Base-by-base conservation (phyloP, 1,140 invertebrate genomes). In the Calliphora vicina region DNA sequence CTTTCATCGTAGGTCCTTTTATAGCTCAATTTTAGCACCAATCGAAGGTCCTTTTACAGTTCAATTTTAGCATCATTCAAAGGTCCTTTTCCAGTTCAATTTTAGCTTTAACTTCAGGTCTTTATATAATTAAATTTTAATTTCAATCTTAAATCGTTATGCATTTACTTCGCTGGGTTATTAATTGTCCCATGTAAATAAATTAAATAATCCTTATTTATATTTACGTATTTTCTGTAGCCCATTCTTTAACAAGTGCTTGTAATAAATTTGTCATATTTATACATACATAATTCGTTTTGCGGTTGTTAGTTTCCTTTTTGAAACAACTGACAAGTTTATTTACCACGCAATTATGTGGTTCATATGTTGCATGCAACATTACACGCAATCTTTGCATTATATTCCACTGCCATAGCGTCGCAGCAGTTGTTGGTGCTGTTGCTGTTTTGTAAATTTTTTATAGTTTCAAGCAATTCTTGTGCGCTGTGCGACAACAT, bases 331-430 rank as follows among this genome's bases (percentile, higher is more conserved):
- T 57, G 50, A 57, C 50, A 57, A 57, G 50, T 57, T 67, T 67
- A 67, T 67, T 67, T 43, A 15, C 74, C 74, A 78, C 74, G 42
- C 74, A 78, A 78, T 78, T 78, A 78, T 78, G 27, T 35, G 72
- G 26, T 74, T 74, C 72, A 74, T 74, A 74, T 57, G 61, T 67
- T 78, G 74, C 74, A 78, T 78, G 74, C 61, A 67, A 67, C 61
- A 67, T 67, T 67, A 23, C 61, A 67, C 20, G 61, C 61, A 67
- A 67, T 67, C 20, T 67, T 9, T 61, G n/a, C n/a, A n/a, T n/a
- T 67, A 5, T 13, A 13, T 67, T 67, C 45, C 12, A 35, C 29
- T 35, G n/a, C n/a, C n/a, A n/a, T n/a, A n/a, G n/a, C n/a, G n/a
- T n/a, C n/a, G n/a, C n/a, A n/a, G n/a, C 29, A 35, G 2, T 35